Evolutionary conservation across 2,888 invertebrate genomes (phyloP).

Genomic region (Pyrochroa serraticornis): DNA sequence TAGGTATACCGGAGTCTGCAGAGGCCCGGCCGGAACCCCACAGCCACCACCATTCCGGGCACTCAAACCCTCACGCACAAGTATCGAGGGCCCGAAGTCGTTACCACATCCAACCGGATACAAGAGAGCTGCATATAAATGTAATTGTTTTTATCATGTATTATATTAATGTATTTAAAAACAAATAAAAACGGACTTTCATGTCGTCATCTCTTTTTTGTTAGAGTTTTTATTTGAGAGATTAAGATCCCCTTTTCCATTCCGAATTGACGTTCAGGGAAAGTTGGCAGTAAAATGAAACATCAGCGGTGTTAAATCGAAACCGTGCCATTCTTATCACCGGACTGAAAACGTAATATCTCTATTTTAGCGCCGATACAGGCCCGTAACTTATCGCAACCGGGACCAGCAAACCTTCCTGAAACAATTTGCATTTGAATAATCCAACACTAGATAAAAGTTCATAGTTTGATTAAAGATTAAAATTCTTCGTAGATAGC

Average conservation of each 20-base stretch:
- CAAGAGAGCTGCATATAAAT: constrained; percentile 90
- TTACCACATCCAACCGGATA: constrained; percentile 85
- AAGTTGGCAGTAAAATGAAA: background rate
- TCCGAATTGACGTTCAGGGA: background rate
- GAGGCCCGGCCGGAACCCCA: constrained; percentile 55
- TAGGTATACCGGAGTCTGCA: constrained; percentile 81
- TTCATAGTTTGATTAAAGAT: too few species aligned
- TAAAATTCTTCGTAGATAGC: too few species aligned
- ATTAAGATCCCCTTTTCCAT: background rate
- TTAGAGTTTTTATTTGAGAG: background rate
- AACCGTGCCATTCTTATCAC: too few species aligned
- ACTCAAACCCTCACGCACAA: constrained; percentile 81
- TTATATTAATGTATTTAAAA: constrained; percentile 52
- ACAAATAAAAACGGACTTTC: constrained; percentile 36
- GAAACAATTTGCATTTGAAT: too few species aligned
- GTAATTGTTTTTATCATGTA: constrained; percentile 59
- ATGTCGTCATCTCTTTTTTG: constrained; percentile 19
- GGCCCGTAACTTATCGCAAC: too few species aligned
- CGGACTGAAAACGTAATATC: too few species aligned
- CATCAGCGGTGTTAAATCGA: too few species aligned
- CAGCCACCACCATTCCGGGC: constrained; percentile 56
- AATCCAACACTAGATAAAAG: too few species aligned
- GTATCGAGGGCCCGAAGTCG: constrained; percentile 82
- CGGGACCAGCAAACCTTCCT: too few species aligned
- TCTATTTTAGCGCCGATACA: too few species aligned